Base-by-base conservation (phyloP, 2,797 vertebrate species). In the Lacerta agilis region DNA sequence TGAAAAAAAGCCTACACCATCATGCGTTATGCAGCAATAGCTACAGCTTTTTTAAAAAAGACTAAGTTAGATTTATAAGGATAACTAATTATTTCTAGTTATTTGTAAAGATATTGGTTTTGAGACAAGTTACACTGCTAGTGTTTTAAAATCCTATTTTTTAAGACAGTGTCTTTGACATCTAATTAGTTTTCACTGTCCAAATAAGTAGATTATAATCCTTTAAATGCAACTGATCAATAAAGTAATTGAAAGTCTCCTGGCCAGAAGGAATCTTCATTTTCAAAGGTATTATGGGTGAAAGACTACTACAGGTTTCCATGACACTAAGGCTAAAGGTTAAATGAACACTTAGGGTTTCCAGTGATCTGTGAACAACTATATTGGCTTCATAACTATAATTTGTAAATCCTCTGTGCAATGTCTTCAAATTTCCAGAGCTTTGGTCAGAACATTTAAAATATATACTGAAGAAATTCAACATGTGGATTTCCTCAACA, bases 291-390 rank as follows among this genome's bases (percentile, higher is more conserved):
- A 95, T 95, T 95, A 92, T 89, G 92, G 90, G 93, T 96, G 90
- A 97, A 93, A 95, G 93, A 96, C 86, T 88, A 95, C 93, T 95
- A 96, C 93, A 95, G 91, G 91, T 95, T 96, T 97, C 93, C 92
- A 93, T 96, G 95, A 96, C 95, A 95, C 66, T 91, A 58, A 93
- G 95, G 96, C 82, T 92, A 95, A 96, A 96, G 97, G 96, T 97
- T 97, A 97, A 97, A 97, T 94, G 95, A 96, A 97, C 95, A 96
- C 95, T 97, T 97, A 96, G 93, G 94, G 33, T 92, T 96, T 96
- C 79, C 92, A 97, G 93, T 95, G 95, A 97, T 93, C 95, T 97
- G 95, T 97, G 94, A 97, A 96, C n/a, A 88, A 89, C 89, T 94
- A 88, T 55, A 91, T 86, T 94, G 89, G 93, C 90, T 96, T 95